Evolutionary conservation across 2,797 vertebrate species (phyloP).

Genomic region (Smutsia gigantea): DNA sequence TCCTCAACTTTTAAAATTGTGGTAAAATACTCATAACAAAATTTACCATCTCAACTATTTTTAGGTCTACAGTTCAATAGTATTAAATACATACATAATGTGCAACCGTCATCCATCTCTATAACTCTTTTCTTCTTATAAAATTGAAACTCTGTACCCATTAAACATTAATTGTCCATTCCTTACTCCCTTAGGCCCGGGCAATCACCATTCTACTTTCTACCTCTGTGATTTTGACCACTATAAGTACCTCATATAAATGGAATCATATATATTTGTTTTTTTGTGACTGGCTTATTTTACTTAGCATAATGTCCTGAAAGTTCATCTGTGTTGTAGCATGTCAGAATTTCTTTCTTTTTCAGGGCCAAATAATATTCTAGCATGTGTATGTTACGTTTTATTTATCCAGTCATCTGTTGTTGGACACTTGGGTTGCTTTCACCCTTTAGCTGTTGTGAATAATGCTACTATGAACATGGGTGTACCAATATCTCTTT

Average conservation of each 20-base stretch:
- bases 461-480: background rate
- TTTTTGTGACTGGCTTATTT: background rate
- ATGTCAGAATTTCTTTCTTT: background rate
- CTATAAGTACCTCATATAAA: background rate
- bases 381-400: background rate
- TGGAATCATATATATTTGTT: background rate
- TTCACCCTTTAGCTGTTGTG: background rate
- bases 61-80: background rate
- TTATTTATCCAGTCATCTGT: background rate
- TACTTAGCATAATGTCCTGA: background rate
- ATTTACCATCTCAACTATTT: background rate
- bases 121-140: background rate
- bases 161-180: background rate
- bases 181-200: too few relatives aligned
- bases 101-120: background rate
- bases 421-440: background rate
- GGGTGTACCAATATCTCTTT: background rate
- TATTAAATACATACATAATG: background rate
- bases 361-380: background rate
- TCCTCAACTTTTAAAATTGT: background rate
- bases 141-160: background rate
- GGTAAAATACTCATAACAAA: background rate
- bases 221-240: background rate
- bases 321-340: background rate
- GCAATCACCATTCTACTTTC: background rate